These are phyloP conservation scores for Cephus cinctus DNA, from an alignment of 1,140 invertebrate species.

Conservation along the genomic window DNA sequence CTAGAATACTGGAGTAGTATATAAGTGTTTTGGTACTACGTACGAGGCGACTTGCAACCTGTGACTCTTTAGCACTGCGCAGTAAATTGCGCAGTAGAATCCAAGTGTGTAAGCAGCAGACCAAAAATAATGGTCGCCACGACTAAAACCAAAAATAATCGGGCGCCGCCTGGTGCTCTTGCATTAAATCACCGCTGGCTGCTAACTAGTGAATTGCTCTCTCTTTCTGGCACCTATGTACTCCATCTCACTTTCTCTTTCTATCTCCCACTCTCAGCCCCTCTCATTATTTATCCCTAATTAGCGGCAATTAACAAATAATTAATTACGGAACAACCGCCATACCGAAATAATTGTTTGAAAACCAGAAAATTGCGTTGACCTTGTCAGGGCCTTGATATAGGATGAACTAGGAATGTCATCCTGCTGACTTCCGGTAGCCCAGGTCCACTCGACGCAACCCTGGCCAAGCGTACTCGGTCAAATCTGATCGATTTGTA, in stretches of 20 bases:
- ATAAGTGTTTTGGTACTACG: no score
- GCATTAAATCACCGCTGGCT: slow-evolving; percentile 43
- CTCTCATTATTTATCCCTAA: slow-evolving; percentile 46
- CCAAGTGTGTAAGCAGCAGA: slow-evolving; percentile 37
- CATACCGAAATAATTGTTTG: slow-evolving; percentile 25
- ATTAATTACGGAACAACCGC: slow-evolving; percentile 29
- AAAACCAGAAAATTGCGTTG: slow-evolving; percentile 18
- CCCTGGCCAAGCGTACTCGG: no score
- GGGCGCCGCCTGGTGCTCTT: slow-evolving; percentile 45
- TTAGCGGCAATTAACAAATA: slow-evolving; percentile 44
- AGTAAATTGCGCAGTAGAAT: slow-evolving; percentile 33
- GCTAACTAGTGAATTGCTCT: slow-evolving; percentile 27
- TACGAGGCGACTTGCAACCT: no score
- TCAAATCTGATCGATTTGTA: no score
- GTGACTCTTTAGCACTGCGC: no score
- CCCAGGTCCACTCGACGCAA: background rate
- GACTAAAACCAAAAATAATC: slow-evolving; percentile 53
- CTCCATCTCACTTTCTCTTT: slow-evolving; percentile 12
- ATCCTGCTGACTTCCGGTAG: no score
- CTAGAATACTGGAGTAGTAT: no score
- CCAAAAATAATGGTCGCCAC: slow-evolving; percentile 45
- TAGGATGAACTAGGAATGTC: no score
- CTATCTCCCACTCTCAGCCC: slow-evolving; percentile 17
- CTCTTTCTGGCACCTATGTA: slow-evolving; percentile 14
- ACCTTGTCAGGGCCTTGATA: slow-evolving; percentile 13